Conservation (phyloP, 2,113 vertebrate genomes). For the Rhodinocichla rosea region DNA sequence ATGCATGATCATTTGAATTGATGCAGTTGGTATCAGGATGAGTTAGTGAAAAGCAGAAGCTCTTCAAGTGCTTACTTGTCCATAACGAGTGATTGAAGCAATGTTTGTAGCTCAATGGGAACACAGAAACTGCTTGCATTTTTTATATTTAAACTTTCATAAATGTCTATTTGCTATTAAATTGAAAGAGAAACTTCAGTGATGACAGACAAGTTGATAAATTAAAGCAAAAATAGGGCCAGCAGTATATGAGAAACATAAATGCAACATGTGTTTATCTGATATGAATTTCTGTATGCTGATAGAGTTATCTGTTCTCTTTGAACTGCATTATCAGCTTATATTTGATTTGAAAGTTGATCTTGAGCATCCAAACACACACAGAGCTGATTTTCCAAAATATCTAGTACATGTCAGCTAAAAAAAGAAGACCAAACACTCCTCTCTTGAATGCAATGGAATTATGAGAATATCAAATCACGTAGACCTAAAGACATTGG, state of each 20-base stretch:
- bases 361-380: neutral
- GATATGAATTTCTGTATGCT: neutral
- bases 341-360: neutral
- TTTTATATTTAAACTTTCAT: neutral
- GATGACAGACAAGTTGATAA: neutral
- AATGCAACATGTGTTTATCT: neutral
- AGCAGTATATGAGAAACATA: neutral
- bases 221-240: neutral
- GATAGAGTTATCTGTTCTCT: neutral
- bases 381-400: neutral
- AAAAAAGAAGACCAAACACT: neutral
- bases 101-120: neutral
- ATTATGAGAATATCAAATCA: neutral
- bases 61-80: neutral
- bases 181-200: neutral
- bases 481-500: neutral
- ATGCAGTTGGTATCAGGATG: neutral
- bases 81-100: neutral
- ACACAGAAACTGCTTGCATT: neutral
- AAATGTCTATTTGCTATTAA: neutral
- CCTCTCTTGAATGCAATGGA: neutral
- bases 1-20: neutral
- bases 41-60: neutral
- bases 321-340: neutral
- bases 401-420: neutral